phyloP scores from a whole-genome alignment of 2,113 vertebrate genomes.

The Odocoileus hemionus region DNA sequence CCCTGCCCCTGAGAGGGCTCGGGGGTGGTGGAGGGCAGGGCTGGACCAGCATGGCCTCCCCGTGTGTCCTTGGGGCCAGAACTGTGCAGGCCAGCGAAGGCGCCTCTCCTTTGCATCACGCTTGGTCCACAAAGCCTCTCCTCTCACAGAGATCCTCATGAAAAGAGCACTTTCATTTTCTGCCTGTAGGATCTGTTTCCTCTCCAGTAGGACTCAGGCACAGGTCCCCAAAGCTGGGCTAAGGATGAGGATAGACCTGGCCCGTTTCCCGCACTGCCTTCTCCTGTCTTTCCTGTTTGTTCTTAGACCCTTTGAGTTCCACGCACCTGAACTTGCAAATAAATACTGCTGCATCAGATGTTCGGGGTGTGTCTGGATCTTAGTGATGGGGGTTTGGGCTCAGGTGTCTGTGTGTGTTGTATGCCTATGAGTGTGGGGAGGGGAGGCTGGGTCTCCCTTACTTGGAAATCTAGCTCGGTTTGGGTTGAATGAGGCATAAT shows the following conservation, averaged over 20 bases:
- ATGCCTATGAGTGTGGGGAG: fast-evolving
- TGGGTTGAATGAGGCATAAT: not conserved
- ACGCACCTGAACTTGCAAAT: not conserved
- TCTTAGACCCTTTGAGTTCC: not conserved
- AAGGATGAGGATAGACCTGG: not conserved
- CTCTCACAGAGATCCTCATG: not conserved
- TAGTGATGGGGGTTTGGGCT: not conserved
- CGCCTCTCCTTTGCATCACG: not conserved
- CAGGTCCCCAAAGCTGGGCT: not conserved
- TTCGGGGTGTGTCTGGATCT: not conserved
- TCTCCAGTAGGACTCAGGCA: not conserved
- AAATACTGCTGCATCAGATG: not conserved
- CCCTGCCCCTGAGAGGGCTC: too few relatives aligned
- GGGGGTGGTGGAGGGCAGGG: too few relatives aligned
- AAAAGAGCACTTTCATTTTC: not conserved
- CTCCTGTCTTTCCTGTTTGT: not conserved
- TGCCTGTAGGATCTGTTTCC: not conserved
- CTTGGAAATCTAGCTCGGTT: not conserved
- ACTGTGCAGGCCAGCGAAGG: not conserved
- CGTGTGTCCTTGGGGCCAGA: not conserved
- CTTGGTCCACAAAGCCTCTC: not conserved
- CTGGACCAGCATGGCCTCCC: not conserved
- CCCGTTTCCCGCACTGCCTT: too few relatives aligned
- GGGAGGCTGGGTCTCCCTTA: too few relatives aligned
- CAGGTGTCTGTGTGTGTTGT: not conserved